Percentiles rank a stretch among this genome's conserved stretches.
These are phyloP conservation scores for Euglossa dilemma DNA, from an alignment of 1,140 invertebrate genomes.

Conservation along the genomic window DNA sequence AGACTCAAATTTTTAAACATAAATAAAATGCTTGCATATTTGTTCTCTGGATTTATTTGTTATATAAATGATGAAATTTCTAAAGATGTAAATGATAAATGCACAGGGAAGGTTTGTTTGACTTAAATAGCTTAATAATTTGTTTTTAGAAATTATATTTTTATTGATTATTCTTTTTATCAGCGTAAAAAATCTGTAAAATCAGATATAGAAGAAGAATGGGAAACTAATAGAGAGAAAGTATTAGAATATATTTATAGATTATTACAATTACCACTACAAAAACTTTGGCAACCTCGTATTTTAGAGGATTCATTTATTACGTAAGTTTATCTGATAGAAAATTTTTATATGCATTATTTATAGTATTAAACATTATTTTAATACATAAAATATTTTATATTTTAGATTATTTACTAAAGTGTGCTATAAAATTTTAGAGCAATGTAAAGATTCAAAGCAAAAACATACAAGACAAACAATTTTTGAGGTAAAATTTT, in stretches of 20 bases:
- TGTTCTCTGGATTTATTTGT: constrained; percentile 71
- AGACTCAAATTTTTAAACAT: constrained; percentile 65
- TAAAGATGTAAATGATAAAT: constrained; percentile 65
- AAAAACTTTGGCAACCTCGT: constrained; percentile 91
- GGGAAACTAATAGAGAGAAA: constrained; percentile 84
- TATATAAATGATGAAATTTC: constrained; percentile 70
- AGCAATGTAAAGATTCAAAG: constrained; percentile 85
- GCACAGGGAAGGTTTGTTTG: constrained; percentile 74
- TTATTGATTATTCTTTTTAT: constrained; percentile 28
- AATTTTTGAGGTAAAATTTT: constrained; percentile 81
- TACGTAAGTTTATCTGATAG: constrained; percentile 83
- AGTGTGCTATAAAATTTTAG: constrained; percentile 89
- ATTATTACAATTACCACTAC: constrained; percentile 87
- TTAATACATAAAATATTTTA: constrained; percentile 28
- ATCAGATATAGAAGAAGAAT: constrained; percentile 81
- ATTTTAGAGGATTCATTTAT: constrained; percentile 92
- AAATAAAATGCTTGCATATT: constrained; percentile 77
- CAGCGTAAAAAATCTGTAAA: constrained; percentile 75
- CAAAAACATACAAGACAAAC: constrained; percentile 87
- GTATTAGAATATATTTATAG: constrained; percentile 86
- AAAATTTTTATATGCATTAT: constrained; percentile 3
- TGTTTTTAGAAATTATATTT: neutral
- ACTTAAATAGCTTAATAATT: constrained; percentile 9
- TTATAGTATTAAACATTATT: neutral
- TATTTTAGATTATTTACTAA: constrained; percentile 86